Conservation (phyloP, 2,113 vertebrate species). For the Rhegmatorhina hoffmannsi region DNA sequence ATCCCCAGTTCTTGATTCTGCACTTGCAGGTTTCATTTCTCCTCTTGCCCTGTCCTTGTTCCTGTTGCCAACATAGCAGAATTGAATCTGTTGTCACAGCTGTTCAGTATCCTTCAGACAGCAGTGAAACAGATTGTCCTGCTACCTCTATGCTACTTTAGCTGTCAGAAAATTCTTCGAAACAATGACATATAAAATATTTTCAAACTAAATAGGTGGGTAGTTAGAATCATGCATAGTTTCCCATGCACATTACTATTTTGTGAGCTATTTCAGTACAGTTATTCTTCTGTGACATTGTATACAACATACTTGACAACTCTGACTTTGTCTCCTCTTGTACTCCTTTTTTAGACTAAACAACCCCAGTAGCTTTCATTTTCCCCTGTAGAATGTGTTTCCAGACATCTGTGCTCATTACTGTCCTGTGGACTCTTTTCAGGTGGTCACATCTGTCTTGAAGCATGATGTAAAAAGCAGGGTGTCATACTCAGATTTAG, state of each 20-base stretch:
- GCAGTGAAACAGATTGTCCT: not conserved
- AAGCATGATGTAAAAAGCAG: not conserved
- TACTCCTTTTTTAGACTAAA: not conserved
- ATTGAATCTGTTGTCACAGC: not conserved
- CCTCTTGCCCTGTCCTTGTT: not conserved
- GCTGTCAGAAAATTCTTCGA: not conserved
- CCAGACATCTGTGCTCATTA: not conserved
- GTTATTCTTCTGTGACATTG: not conserved
- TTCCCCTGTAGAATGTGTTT: not conserved
- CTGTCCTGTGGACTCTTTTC: not conserved
- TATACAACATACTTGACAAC: not conserved
- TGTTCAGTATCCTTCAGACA: not conserved
- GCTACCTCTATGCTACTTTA: not conserved
- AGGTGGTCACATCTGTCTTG: not conserved
- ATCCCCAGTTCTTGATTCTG: not conserved
- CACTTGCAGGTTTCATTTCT: not conserved
- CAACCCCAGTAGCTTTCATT: not conserved
- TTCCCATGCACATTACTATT: not conserved
- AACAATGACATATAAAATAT: not conserved
- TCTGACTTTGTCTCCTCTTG: not conserved
- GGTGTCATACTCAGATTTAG: not conserved
- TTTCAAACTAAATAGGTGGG: not conserved
- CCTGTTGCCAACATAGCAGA: not conserved
- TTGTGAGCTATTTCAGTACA: not conserved
- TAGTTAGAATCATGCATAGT: not conserved